Conservation (phyloP, 2,113 vertebrate genomes). For the Istiophorus platypterus region DNA sequence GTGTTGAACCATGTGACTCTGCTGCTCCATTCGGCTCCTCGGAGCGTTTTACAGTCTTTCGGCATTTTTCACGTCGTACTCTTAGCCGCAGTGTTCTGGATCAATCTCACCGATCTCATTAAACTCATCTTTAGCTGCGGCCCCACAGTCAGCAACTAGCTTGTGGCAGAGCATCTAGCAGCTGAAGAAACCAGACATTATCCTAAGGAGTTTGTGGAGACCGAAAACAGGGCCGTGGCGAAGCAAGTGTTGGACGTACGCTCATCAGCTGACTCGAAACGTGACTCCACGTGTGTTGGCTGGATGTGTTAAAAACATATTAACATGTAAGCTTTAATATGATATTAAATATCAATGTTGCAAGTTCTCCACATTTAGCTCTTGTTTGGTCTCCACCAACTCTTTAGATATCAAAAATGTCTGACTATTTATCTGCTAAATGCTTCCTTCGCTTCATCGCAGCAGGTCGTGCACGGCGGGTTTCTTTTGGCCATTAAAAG, state of each 20-base stretch:
- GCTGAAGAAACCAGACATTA: not conserved
- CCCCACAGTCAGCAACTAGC: not conserved
- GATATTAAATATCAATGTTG: not conserved
- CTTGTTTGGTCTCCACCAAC: not conserved
- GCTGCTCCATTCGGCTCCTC: not conserved
- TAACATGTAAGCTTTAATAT: no score
- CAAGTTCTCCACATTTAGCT: not conserved
- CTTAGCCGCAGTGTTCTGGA: no score
- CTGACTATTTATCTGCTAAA: not conserved
- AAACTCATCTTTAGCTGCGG: not conserved
- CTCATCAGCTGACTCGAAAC: not conserved
- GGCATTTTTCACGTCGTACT: not conserved
- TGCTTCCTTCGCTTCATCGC: not conserved
- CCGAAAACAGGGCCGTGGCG: not conserved
- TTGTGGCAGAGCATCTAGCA: not conserved
- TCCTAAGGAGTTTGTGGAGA: not conserved
- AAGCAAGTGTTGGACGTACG: not conserved
- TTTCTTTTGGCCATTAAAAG: no score
- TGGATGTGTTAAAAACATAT: no score
- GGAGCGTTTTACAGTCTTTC: not conserved
- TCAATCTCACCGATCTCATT: not conserved
- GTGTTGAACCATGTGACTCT: not conserved
- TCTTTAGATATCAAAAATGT: not conserved
- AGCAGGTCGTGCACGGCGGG: no score
- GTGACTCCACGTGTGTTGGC: not conserved